A percentile compares a stretch with the other conserved stretches of the same genome.
phyloP scores from a whole-genome alignment of 2,113 vertebrate genomes.

The Microtus ochrogaster region DNA sequence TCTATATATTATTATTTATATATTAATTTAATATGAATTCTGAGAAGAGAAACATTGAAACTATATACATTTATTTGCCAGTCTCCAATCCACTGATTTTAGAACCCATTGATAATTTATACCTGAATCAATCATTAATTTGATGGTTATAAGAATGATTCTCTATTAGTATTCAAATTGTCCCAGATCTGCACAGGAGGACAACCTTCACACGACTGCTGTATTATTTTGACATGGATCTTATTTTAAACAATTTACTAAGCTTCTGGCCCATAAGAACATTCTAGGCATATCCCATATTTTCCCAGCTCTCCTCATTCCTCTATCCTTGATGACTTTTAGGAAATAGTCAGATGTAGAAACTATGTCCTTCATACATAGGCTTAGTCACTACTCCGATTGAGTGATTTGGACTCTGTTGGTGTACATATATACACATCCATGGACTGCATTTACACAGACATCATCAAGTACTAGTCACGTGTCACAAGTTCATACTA shows the following conservation, averaged over 20 bases:
- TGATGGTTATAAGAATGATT: not conserved
- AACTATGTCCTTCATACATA: not conserved
- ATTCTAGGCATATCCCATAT: not conserved
- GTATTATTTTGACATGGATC: not conserved
- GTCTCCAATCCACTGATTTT: not conserved
- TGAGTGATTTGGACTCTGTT: not conserved
- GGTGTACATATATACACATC: not conserved
- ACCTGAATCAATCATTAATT: not conserved
- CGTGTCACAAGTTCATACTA: not conserved
- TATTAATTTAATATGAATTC: not conserved
- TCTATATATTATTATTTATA: too few relatives aligned
- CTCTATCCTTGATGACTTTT: not conserved
- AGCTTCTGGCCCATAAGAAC: not conserved
- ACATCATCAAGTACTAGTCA: not conserved
- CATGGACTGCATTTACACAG: not conserved
- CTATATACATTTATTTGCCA: not conserved
- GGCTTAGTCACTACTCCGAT: not conserved
- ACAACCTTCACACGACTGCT: not conserved
- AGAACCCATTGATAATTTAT: not conserved
- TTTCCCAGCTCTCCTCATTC: not conserved
- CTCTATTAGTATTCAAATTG: not conserved
- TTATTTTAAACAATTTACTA: not conserved
- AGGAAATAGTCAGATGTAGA: not conserved
- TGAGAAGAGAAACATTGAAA: not conserved
- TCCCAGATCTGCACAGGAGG: not conserved